phyloP scores from a whole-genome alignment of 2,888 invertebrate genomes.

The Fragum fragum region DNA sequence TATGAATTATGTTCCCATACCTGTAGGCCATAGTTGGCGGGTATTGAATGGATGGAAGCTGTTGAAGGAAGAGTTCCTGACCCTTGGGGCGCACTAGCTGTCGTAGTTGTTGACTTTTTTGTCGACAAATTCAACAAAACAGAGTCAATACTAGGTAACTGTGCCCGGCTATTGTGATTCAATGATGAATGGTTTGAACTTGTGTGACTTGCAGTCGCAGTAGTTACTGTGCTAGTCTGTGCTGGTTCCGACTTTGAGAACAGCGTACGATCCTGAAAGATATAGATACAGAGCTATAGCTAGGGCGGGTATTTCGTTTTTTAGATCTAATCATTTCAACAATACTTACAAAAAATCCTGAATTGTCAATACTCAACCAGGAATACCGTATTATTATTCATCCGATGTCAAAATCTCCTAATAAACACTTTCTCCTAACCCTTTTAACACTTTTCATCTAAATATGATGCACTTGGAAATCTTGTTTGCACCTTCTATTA shows the following conservation, averaged over 20 bases:
- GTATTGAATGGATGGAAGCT: slow-evolving; percentile 38
- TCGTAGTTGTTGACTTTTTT: slow-evolving; percentile 48
- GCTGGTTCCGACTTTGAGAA: slow-evolving; percentile 51
- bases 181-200: slow-evolving; percentile 22
- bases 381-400: too few species aligned
- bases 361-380: too few species aligned
- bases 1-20: too few species aligned
- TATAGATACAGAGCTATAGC: too few species aligned
- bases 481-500: too few species aligned
- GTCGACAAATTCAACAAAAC: slow-evolving; percentile 65
- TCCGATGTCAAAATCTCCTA: too few species aligned
- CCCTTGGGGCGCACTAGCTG: slow-evolving; percentile 30
- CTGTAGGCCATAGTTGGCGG: slow-evolving; percentile 61
- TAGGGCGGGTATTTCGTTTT: too few species aligned
- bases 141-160: slow-evolving; percentile 67
- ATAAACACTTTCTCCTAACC: too few species aligned
- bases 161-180: slow-evolving; percentile 30
- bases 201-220: slow-evolving; percentile 10
- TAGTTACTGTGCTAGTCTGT: slow-evolving; percentile 43
- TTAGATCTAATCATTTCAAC: too few species aligned
- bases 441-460: too few species aligned
- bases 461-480: too few species aligned
- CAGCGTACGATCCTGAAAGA: slow-evolving; percentile 45
- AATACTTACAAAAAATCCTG: too few species aligned
- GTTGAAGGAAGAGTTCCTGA: slow-evolving; percentile 15